Conservation (phyloP, 2,113 vertebrate species). For the Herpetotheres cachinnans region DNA sequence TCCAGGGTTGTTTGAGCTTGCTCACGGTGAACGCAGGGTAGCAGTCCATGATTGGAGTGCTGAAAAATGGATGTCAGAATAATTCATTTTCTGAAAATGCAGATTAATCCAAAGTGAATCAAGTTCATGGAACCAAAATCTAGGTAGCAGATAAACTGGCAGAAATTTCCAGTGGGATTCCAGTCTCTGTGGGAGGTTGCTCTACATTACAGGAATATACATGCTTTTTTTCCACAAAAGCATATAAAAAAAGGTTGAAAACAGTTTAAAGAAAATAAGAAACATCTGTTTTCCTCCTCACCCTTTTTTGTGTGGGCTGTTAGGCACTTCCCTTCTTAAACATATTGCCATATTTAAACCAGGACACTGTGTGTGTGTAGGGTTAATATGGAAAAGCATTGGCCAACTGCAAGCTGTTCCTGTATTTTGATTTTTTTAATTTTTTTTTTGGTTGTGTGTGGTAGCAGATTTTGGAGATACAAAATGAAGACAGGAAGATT, state of each 20-base stretch:
- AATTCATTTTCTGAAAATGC: neutral
- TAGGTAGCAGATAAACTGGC: constrained; percentile 17
- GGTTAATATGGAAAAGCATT: neutral
- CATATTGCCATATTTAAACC: neutral
- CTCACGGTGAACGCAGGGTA: neutral
- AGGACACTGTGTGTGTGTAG: neutral
- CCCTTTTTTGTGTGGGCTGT: neutral
- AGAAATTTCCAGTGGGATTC: constrained; percentile 25
- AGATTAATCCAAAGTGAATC: neutral
- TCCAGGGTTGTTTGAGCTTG: neutral
- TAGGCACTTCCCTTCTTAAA: constrained; percentile 5
- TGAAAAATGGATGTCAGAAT: neutral
- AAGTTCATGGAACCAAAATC: neutral
- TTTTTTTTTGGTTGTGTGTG: neutral
- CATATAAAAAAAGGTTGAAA: constrained; percentile 41
- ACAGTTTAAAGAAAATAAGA: constrained; percentile 60
- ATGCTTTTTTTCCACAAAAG: neutral
- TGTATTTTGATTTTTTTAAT: neutral
- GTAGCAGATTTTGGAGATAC: neutral
- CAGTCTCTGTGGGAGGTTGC: constrained; percentile 31
- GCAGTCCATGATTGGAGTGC: constrained; percentile 39
- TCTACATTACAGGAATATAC: neutral
- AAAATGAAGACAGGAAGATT: neutral
- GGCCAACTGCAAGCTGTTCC: neutral
- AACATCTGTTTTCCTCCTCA: constrained; percentile 52